phyloP scores from a whole-genome alignment of 2,888 invertebrate species.

The Drosophila picticornis region DNA sequence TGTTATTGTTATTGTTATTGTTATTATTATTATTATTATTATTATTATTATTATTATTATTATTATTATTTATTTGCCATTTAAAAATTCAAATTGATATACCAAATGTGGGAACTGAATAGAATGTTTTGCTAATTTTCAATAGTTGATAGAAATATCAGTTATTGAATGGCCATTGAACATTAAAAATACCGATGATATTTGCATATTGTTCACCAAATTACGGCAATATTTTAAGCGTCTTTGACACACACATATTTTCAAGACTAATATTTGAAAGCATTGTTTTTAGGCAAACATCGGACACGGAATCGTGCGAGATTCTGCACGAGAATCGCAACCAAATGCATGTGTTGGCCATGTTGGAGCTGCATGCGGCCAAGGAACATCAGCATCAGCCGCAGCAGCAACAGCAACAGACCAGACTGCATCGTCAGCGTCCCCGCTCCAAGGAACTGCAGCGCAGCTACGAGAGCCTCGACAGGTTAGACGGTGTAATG shows the following conservation, averaged over 20 bases:
- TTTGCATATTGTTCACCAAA: background rate
- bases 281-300: conserved; percentile 83
- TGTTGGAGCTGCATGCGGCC: conserved; percentile 73
- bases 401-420: conserved; percentile 78
- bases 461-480: conserved; percentile 84
- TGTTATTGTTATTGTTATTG: too few relatives aligned
- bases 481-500: conserved; percentile 73
- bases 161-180: background rate
- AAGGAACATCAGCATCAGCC: conserved; percentile 77
- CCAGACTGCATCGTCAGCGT: conserved; percentile 81
- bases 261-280: background rate
- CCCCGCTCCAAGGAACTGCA: conserved; percentile 84
- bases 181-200: background rate
- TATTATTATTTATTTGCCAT: background rate
- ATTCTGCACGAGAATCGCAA: conserved; percentile 84
- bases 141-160: background rate
- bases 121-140: background rate
- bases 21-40: background rate
- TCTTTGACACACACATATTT: background rate
- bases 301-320: conserved; percentile 85
- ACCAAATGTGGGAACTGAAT: background rate
- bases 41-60: background rate
- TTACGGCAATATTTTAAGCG: background rate
- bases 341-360: conserved; percentile 77
- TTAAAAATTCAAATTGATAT: background rate